These are phyloP conservation scores for Trypoxylon attenuatum DNA, from an alignment of 2,888 invertebrate species.

Conservation along the genomic window DNA sequence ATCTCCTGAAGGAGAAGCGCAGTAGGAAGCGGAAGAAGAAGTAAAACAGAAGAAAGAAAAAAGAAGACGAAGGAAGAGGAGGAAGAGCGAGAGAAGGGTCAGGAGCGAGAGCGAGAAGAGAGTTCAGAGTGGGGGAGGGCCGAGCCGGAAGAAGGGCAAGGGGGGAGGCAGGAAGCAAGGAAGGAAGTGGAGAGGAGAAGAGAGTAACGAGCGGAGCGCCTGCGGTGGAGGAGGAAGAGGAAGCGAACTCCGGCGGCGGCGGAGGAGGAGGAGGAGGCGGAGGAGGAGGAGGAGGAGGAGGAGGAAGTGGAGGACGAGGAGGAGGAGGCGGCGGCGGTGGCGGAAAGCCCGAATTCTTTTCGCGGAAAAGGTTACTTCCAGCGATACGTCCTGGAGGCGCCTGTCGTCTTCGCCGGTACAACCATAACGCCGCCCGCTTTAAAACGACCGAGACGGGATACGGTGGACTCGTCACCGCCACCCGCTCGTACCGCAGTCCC, in stretches of 20 bases:
- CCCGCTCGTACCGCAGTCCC: conserved; percentile 73
- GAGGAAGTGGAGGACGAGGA: conserved; percentile 12
- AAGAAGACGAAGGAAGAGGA: conserved; percentile 7
- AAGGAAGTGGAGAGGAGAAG: conserved; percentile 12
- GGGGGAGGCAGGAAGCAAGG: conserved; percentile 67
- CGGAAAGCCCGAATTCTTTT: conserved; percentile 49
- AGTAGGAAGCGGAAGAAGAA: conserved; percentile 47
- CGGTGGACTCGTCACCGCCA: conserved; percentile 74
- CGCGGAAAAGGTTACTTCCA: conserved; percentile 48
- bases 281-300: conserved; percentile 11
- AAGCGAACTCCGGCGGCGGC: conserved; percentile 6
- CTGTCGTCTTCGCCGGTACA: conserved; percentile 73
- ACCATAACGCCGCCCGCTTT: conserved; percentile 75
- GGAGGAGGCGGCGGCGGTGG: conserved; percentile 52
- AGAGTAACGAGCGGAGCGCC: conserved; percentile 1
- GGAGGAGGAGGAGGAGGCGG: conserved; percentile 4
- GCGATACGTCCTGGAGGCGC: conserved; percentile 72
- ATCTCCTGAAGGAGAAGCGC: conserved; percentile 34
- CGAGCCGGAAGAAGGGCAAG: conserved; percentile 69
- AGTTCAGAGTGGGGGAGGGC: conserved; percentile 5
- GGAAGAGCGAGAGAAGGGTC: conserved; percentile 21
- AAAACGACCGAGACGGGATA: conserved; percentile 74
- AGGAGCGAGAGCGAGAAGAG: conserved; percentile 72
- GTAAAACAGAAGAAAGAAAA: conserved; percentile 18
- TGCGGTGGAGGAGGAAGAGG: conserved; percentile 51